Percentiles rank a stretch among this genome's conserved stretches.
Evolutionary conservation across 1,140 invertebrate species (phyloP).

Genomic region (Megathymus violae): DNA sequence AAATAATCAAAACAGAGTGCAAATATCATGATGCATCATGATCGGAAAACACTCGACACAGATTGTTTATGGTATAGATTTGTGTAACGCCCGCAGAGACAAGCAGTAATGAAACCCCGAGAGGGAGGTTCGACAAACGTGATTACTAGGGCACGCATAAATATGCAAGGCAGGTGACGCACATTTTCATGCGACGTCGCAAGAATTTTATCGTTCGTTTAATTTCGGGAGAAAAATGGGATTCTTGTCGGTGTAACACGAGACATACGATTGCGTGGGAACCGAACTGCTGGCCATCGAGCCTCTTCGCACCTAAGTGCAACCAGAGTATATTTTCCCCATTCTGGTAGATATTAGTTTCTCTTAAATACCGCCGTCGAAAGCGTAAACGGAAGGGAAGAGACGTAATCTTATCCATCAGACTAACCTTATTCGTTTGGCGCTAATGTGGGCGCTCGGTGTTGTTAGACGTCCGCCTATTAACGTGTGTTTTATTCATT

Average conservation of each 20-base stretch:
- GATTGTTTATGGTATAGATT: constrained; percentile 73
- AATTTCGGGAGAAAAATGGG: constrained; percentile 80
- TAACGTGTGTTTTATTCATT: constrained; percentile 69
- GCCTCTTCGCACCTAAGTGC: constrained; percentile 75
- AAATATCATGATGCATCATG: constrained; percentile 62
- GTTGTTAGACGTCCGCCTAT: constrained; percentile 58
- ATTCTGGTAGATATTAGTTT: constrained; percentile 76
- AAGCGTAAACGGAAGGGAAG: constrained; percentile 59
- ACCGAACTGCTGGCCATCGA: constrained; percentile 57
- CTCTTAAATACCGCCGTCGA: constrained; percentile 66
- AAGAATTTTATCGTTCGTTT: constrained; percentile 83
- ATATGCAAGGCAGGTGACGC: constrained; percentile 83
- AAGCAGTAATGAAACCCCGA: constrained; percentile 74
- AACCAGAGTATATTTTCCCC: constrained; percentile 70
- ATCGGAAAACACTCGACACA: constrained; percentile 74
- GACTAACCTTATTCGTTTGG: constrained; percentile 61
- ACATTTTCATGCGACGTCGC: constrained; percentile 83
- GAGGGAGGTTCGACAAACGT: constrained; percentile 76
- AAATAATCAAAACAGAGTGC: constrained; percentile 41
- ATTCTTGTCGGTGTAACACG: constrained; percentile 71
- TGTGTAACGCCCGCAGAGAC: constrained; percentile 65
- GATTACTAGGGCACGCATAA: constrained; percentile 81
- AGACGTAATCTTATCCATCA: constrained; percentile 73
- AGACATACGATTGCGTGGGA: constrained; percentile 75
- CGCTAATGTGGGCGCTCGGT: constrained; percentile 66